Evolutionary conservation across 2,888 invertebrate species (phyloP).

Genomic region (Noctua janthina): DNA sequence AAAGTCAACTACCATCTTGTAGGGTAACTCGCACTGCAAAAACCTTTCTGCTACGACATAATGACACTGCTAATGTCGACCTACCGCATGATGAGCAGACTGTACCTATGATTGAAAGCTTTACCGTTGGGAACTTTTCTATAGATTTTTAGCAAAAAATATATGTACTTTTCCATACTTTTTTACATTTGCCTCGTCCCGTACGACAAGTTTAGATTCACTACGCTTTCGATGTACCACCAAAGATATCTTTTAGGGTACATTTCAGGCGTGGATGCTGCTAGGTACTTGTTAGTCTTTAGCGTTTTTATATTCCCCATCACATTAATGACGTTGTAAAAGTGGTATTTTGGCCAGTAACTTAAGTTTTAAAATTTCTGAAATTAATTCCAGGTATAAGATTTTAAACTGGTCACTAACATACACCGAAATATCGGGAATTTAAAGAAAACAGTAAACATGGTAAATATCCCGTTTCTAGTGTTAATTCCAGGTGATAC

Average conservation of each 20-base stretch:
- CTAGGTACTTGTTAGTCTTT: no score
- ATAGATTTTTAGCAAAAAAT: no score
- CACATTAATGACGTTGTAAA: background rate
- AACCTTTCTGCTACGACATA: background rate
- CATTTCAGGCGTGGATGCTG: background rate
- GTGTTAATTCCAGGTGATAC: background rate
- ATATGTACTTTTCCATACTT: no score
- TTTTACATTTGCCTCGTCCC: no score
- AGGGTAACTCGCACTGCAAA: background rate
- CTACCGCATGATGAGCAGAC: background rate
- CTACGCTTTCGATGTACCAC: no score
- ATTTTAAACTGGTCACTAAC: no score
- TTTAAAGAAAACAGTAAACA: no score
- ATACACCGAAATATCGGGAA: no score
- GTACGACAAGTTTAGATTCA: no score
- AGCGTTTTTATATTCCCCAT: background rate
- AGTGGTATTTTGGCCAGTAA: background rate
- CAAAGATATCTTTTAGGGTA: background rate
- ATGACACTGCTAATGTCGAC: background rate
- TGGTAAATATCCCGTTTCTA: no score
- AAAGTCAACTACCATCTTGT: background rate
- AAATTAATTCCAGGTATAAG: background rate
- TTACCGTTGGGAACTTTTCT: no score
- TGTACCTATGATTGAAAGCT: background rate
- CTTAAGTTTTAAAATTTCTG: background rate